phyloP scores from a whole-genome alignment of 1,140 invertebrate genomes.

The Druon quercuslanigerum region DNA sequence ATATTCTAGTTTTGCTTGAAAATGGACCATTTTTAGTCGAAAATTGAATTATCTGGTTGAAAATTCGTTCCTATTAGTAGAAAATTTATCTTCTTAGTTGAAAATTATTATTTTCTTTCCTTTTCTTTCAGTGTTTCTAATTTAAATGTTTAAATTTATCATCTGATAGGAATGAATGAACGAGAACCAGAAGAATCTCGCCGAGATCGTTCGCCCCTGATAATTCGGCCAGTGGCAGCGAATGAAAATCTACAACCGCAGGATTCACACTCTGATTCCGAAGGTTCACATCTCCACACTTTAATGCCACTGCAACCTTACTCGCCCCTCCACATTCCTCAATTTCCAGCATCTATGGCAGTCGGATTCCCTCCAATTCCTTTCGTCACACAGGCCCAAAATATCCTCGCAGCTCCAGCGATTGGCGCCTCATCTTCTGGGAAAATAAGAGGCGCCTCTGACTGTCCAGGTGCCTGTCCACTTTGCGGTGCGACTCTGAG shows the following conservation, averaged over 20 bases:
- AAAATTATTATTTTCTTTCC: too few species aligned
- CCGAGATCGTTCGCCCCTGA: not conserved
- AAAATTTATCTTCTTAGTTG: too few species aligned
- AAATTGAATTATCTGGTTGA: too few species aligned
- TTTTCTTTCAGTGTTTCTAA: too few species aligned
- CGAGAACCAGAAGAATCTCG: not conserved
- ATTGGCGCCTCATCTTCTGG: conserved; percentile 48
- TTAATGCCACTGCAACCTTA: conserved; percentile 71
- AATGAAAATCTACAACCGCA: conserved; percentile 33
- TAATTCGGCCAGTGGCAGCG: not conserved
- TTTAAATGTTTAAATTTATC: too few species aligned
- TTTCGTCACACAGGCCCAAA: not conserved
- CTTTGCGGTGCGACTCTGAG: conserved; percentile 78
- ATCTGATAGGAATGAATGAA: not conserved
- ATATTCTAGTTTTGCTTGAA: too few species aligned
- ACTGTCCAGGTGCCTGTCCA: conserved; percentile 80
- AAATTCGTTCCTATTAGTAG: too few species aligned
- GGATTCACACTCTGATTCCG: conserved; percentile 54
- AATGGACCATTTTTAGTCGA: too few species aligned
- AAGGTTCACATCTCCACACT: conserved; percentile 65
- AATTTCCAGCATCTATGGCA: conserved; percentile 62
- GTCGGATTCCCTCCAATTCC: conserved; percentile 46
- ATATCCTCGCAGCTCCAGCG: conserved; percentile 38
- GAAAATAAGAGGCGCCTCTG: conserved; percentile 78
- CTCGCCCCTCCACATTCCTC: conserved; percentile 70